Conservation (phyloP, 2,797 vertebrate genomes). For the Mormyrus hasselquistii region DNA sequence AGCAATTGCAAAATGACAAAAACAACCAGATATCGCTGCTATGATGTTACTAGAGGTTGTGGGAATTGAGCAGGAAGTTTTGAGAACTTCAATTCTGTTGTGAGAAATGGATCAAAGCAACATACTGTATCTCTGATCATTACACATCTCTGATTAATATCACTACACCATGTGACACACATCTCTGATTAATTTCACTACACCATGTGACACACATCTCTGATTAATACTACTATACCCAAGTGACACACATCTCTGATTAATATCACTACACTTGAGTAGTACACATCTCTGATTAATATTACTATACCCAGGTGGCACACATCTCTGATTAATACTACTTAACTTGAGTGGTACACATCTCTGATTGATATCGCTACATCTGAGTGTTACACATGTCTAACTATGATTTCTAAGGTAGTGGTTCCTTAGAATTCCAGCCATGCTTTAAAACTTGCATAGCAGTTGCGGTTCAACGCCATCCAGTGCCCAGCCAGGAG, state of each 20-base stretch:
- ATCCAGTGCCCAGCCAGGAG: neutral
- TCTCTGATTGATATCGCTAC: neutral
- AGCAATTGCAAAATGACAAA: no score
- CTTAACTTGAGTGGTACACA: neutral
- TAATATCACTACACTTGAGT: neutral
- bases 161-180: neutral
- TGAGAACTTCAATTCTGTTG: no score
- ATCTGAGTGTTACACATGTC: neutral
- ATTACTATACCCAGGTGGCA: neutral
- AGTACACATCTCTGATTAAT: neutral
- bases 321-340: neutral
- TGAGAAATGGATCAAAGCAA: no score
- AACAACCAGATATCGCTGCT: no score
- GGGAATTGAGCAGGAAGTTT: no score
- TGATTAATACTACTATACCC: neutral
- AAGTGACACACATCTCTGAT: neutral
- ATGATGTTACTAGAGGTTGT: no score
- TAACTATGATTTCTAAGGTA: neutral
- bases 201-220: neutral
- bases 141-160: no score
- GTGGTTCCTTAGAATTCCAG: neutral
- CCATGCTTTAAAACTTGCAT: neutral
- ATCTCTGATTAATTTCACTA: neutral
- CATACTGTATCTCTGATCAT: no score
- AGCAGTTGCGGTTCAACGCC: neutral